Evolutionary conservation across 1,140 invertebrate genomes (phyloP).

Genomic region (Neoseiulus cucumeris): DNA sequence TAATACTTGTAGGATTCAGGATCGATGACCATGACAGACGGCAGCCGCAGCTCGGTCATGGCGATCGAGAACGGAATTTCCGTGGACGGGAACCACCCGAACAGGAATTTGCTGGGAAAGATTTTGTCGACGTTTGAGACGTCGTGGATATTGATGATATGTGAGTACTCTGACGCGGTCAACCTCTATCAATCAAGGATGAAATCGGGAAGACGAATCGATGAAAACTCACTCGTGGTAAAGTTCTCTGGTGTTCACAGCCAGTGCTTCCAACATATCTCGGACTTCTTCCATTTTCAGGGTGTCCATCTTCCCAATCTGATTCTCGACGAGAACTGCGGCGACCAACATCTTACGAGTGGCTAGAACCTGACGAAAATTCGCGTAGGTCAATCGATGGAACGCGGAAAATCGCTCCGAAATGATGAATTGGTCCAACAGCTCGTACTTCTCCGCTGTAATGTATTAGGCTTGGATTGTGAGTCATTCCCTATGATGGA

Average conservation of each 20-base stretch:
- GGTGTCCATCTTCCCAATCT: slow-evolving; percentile 47
- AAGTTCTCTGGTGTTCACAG: slow-evolving; percentile 47
- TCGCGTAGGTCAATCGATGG: slow-evolving; percentile 54
- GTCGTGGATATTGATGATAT: slow-evolving; percentile 12
- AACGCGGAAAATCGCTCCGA: slow-evolving; percentile 73
- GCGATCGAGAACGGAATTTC: slow-evolving; percentile 74
- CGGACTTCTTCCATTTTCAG: slow-evolving; percentile 58
- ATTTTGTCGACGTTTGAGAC: too few relatives aligned
- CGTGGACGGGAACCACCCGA: slow-evolving; percentile 65
- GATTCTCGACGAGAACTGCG: slow-evolving; percentile 68
- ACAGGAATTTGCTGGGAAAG: slow-evolving; percentile 48
- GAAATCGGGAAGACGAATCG: too few relatives aligned
- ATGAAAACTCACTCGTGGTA: slow-evolving; percentile 53
- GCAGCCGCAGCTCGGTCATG: slow-evolving; percentile 52
- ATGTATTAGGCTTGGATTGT: too few relatives aligned
- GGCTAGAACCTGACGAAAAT: slow-evolving; percentile 36
- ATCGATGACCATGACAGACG: slow-evolving; percentile 70
- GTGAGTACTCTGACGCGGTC: neutral
- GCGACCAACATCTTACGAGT: slow-evolving; percentile 69
- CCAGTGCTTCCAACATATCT: slow-evolving; percentile 62
- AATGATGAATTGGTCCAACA: slow-evolving; percentile 64
- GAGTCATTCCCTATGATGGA: too few relatives aligned
- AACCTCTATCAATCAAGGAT: slow-evolving; percentile 13
- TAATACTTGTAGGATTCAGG: slow-evolving; percentile 72
- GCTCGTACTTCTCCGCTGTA: slow-evolving; percentile 21